Base-by-base conservation (phyloP, 2,113 vertebrate species). In the Turnix velox region DNA sequence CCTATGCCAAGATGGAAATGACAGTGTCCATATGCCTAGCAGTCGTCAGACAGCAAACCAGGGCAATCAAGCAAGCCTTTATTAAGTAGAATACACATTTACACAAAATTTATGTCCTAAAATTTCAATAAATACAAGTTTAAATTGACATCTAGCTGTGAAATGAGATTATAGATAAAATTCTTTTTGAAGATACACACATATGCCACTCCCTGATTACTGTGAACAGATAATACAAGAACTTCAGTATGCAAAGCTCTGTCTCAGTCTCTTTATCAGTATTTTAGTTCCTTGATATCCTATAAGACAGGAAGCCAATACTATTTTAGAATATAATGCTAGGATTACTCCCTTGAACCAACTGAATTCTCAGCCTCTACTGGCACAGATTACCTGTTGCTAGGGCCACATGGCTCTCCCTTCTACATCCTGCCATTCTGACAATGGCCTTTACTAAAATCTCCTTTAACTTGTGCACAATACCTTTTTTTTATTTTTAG, bases 11-110 rank as follows among this genome's bases (percentile, higher is more conserved):
- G 35, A 87, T 43, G 37, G 85, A 96, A 93, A 37, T 69, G 79
- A 85, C 81, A 84, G 75, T 66, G 33, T 28, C 54, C 68, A 84
- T 65, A 86, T 81, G 91, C 69, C 68, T 90, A 87, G 83, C 25
- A 73, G 37, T 39, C 96, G 90, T 85, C 91, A 96, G 92, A 78
- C 16, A 81, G 65, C 30, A 73, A 15, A 76, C 6, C 42, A 91
- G 30, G 12, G n/a, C 43, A 55, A n/a, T 52, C 35, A 87, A 93
- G 79, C 51, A 57, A 92, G 69, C 14, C 81, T 61, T 90, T 96
- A 88, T 61, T 94, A 95, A 65, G 55, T 20, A 69, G 3, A 91
- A 28, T 31, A 58, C 83, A 2, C 52, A 91, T 62, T 88, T 74
- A 31, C 35, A 49, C 57, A 65, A 20, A 79, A 72, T 35, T 10